phyloP scores from a whole-genome alignment of 2,113 vertebrate genomes.

The Cromileptes altivelis region DNA sequence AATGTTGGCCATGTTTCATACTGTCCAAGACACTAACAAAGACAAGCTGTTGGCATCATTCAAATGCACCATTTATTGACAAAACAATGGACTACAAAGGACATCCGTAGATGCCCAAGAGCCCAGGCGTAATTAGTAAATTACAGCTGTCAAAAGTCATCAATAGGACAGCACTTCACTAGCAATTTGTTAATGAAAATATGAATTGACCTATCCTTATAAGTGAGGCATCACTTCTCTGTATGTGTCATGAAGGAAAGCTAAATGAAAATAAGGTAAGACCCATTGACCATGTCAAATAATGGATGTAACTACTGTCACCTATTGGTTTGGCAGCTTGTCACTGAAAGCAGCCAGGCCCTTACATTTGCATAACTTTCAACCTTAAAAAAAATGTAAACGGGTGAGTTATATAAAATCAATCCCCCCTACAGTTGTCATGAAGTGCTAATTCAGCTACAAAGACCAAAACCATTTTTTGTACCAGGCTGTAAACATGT shows the following conservation, averaged over 20 bases:
- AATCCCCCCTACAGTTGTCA: too few species aligned
- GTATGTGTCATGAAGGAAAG: neutral
- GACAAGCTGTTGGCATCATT: conserved; percentile 1
- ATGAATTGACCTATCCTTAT: neutral
- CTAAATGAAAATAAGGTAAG: neutral
- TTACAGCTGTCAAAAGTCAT: neutral
- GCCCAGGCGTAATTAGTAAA: neutral
- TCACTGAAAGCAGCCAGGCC: too few species aligned
- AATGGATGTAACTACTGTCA: too few species aligned
- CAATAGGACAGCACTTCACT: neutral
- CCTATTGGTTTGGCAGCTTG: too few species aligned
- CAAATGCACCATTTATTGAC: neutral
- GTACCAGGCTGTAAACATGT: too few species aligned
- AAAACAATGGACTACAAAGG: neutral
- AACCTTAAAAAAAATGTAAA: too few species aligned
- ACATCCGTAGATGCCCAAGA: neutral
- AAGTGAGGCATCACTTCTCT: neutral
- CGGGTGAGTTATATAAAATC: too few species aligned
- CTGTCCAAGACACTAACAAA: neutral
- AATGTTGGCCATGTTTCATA: neutral
- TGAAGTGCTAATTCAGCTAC: too few species aligned
- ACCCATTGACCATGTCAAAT: too few species aligned
- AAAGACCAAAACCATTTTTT: too few species aligned
- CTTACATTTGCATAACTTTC: too few species aligned
- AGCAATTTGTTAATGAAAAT: neutral